These are phyloP conservation scores for Drosophila guanche DNA, from an alignment of 1,140 invertebrate species.

Conservation along the genomic window DNA sequence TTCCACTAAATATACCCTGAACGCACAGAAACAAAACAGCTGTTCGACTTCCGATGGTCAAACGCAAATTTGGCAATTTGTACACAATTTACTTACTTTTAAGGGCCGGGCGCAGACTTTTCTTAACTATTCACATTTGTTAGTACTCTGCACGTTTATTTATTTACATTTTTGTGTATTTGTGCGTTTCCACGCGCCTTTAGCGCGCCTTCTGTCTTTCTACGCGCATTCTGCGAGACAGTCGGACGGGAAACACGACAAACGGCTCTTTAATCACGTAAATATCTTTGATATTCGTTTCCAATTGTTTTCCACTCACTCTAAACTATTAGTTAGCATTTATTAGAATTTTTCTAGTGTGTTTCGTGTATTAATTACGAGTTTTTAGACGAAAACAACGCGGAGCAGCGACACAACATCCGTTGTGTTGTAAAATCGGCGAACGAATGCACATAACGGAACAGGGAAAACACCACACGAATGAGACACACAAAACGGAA, in stretches of 20 bases:
- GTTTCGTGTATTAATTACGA: constrained; percentile 30
- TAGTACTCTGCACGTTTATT: constrained; percentile 35
- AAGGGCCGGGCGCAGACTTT: not conserved
- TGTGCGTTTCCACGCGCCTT: constrained; percentile 45
- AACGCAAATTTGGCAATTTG: constrained; percentile 25
- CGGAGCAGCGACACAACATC: constrained; percentile 15
- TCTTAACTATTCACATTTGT: constrained; percentile 37
- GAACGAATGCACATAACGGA: constrained; percentile 34
- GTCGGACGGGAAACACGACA: constrained; percentile 22
- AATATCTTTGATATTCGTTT: not conserved
- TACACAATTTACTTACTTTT: constrained; percentile 23
- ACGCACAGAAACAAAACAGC: constrained; percentile 50
- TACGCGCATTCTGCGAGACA: constrained; percentile 40
- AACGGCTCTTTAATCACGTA: constrained; percentile 15
- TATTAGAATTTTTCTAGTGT: constrained; percentile 19
- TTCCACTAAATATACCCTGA: no score
- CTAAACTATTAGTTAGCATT: constrained; percentile 3
- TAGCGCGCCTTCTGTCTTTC: constrained; percentile 59
- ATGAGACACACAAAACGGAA: constrained; percentile 17
- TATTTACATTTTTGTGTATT: constrained; percentile 65
- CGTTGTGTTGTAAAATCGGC: constrained; percentile 24
- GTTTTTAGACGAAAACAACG: constrained; percentile 11
- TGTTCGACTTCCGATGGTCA: constrained; percentile 48
- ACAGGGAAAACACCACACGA: constrained; percentile 4
- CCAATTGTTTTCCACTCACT: not conserved